Percentiles rank a stretch among this genome's conserved stretches.
Evolutionary conservation across 1,140 invertebrate species (phyloP).

Genomic region (Ooceraea biroi): DNA sequence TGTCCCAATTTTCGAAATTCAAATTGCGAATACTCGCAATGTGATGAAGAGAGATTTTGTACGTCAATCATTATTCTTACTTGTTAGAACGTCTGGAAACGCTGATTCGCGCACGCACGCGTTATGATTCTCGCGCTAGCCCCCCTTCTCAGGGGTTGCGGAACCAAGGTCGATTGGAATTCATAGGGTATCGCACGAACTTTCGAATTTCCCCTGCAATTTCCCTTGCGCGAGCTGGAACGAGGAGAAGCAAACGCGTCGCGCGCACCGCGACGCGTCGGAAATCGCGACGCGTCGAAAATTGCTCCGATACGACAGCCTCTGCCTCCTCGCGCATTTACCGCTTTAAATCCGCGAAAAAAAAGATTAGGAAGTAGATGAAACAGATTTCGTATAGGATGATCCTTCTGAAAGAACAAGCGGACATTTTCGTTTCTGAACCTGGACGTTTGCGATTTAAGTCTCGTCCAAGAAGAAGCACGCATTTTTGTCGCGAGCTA

Average conservation of each 20-base stretch:
- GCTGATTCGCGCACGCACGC: slow-evolving; percentile 1
- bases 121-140: slow-evolving; percentile 42
- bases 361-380: neutral
- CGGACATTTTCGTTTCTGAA: too few species aligned
- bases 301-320: slow-evolving; percentile 71
- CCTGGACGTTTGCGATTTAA: too few species aligned
- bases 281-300: slow-evolving; percentile 84
- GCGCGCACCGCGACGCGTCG: slow-evolving; percentile 69
- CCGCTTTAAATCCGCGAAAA: neutral
- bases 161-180: slow-evolving; percentile 69
- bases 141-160: too few species aligned
- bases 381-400: slow-evolving; percentile 28
- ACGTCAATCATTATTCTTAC: neutral
- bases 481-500: slow-evolving; percentile 6
- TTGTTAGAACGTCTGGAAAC: slow-evolving; percentile 10
- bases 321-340: neutral
- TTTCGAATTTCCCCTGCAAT: slow-evolving; percentile 77
- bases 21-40: too few species aligned
- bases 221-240: slow-evolving; percentile 69
- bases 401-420: neutral
- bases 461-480: neutral
- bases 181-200: slow-evolving; percentile 74
- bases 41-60: too few species aligned
- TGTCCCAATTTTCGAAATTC: slow-evolving; percentile 16
- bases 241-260: slow-evolving; percentile 65